Base-by-base conservation (phyloP, 2,888 invertebrate species). In the Stenodera caucasica region DNA sequence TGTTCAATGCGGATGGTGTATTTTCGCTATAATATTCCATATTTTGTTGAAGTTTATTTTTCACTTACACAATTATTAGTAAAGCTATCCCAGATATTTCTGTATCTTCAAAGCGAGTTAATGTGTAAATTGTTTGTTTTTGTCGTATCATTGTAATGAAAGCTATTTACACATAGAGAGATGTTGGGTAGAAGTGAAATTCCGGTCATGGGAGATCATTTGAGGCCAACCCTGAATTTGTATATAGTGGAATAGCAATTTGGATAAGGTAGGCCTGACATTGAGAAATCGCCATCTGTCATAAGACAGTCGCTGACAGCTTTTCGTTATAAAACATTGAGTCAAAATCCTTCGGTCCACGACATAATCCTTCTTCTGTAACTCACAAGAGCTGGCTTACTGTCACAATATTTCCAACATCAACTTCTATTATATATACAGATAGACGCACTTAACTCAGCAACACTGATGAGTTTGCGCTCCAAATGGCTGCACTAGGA, bases 241-340 rank as follows among this genome's bases (percentile, higher is more conserved):
- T n/a, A n/a, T n/a, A 72, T 73, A 74, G 70, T 71, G 70, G 73
- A 73, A 70, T 72, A 68, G 69, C 74, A 77, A 77, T 78, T 78
- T 77, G 75, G 75, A 74, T 75, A 78, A 77, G 77, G 76, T 77
- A 67, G 72, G 67, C 70, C n/a, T 74, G 78, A 78, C 78, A 77
- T 74, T 77, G 77, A 78, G 77, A 76, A 78, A 78, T 78, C 75
- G 77, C 71, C 64, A 68, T 68, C 73, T 72, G 75, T 76, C 70
- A 76, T 77, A 75, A 74, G 74, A 73, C 73, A 75, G 70, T 67
- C 72, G 76, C 74, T 76, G 77, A 78, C 77, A 77, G 74, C 60
- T 67, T 67, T 70, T 70, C 68, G 69, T 67, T 69, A 66, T 66
- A 69, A 70, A 45, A 71, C 70, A 71, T 70, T 70, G 68, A 64